A percentile compares a stretch with the other conserved stretches of the same genome.
Evolutionary conservation across 2,888 invertebrate genomes (phyloP).

Genomic region (Drosophila subquinaria): DNA sequence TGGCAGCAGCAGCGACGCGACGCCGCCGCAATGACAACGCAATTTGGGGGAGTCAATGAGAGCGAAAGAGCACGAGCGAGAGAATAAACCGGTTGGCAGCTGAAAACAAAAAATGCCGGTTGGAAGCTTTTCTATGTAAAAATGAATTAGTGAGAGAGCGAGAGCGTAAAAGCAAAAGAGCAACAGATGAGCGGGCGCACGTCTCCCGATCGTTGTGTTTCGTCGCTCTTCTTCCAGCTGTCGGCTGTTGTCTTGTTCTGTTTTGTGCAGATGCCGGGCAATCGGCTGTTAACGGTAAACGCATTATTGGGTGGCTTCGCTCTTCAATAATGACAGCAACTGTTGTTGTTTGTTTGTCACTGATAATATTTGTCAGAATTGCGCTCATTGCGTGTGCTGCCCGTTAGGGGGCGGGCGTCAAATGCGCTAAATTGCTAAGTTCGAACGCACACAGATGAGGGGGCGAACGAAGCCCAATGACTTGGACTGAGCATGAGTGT

Average conservation of each 20-base stretch:
- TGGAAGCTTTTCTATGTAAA: constrained; percentile 56
- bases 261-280: constrained; percentile 63
- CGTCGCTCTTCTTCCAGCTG: constrained; percentile 48
- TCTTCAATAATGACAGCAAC: constrained; percentile 39
- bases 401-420: constrained; percentile 53
- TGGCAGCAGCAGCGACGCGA: constrained; percentile 28
- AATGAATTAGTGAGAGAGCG: constrained; percentile 11
- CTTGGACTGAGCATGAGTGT: neutral
- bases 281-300: constrained; percentile 70
- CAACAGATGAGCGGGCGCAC: constrained; percentile 26
- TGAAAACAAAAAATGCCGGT: constrained; percentile 73
- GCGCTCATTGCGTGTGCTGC: constrained; percentile 36
- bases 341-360: constrained; percentile 44
- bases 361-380: constrained; percentile 54
- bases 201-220: constrained; percentile 35
- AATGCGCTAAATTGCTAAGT: constrained; percentile 58
- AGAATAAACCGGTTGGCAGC: constrained; percentile 72
- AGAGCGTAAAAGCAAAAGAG: constrained; percentile 16
- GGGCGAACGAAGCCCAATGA: constrained; percentile 26
- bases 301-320: constrained; percentile 65
- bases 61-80: constrained; percentile 35
- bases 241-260: constrained; percentile 51
- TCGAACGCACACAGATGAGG: constrained; percentile 21
- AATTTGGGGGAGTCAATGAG: constrained; percentile 73
- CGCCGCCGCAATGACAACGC: constrained; percentile 59